phyloP scores from a whole-genome alignment of 2,797 vertebrate genomes.

The Phalanger gymnotis region DNA sequence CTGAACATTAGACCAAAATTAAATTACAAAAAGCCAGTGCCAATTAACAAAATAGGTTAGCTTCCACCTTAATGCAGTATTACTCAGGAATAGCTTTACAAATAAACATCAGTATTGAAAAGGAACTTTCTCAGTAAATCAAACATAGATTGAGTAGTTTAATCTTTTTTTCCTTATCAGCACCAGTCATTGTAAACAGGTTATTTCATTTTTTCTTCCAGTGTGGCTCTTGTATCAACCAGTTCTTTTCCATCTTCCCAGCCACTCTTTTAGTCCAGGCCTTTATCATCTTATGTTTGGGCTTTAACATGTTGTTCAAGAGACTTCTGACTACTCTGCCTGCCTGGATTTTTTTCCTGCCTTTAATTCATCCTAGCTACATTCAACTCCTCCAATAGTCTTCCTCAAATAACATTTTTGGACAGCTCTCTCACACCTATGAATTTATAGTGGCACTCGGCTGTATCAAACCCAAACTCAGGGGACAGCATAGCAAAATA shows the following conservation, averaged over 20 bases:
- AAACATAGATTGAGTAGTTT: neutral
- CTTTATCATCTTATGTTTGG: accelerated
- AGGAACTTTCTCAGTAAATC: neutral
- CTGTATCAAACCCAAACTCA: neutral
- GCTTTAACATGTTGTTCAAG: neutral
- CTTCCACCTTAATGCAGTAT: neutral
- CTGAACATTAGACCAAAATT: slow-evolving; percentile 54
- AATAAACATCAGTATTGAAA: neutral
- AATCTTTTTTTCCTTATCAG: accelerated
- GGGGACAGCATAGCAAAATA: neutral
- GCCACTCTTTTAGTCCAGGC: accelerated
- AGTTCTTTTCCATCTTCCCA: neutral
- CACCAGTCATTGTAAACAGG: too few relatives aligned
- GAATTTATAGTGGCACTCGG: neutral
- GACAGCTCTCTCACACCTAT: accelerated
- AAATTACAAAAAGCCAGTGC: slow-evolving; percentile 59
- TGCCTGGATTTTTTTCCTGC: neutral
- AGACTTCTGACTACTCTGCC: accelerated
- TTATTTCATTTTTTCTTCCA: neutral
- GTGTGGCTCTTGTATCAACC: neutral
- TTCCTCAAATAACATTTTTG: too few relatives aligned
- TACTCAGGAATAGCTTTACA: neutral
- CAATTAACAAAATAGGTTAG: slow-evolving; percentile 57
- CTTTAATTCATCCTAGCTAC: accelerated
- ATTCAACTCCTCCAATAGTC: accelerated